phyloP scores from a whole-genome alignment of 2,113 vertebrate species.

The Anolis carolinensis region DNA sequence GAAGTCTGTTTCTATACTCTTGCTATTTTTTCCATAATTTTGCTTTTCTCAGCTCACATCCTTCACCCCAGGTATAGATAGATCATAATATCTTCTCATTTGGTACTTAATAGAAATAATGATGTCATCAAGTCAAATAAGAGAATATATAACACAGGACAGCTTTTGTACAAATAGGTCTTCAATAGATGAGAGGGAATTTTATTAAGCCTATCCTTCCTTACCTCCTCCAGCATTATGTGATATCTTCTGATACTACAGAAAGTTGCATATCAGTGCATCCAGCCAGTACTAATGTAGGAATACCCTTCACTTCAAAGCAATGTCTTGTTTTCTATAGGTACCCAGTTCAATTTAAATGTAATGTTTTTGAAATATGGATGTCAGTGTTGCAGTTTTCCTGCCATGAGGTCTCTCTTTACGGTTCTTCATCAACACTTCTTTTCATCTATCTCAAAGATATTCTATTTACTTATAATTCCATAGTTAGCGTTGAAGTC shows the following conservation, averaged over 20 bases:
- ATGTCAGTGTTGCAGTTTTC: too few relatives aligned
- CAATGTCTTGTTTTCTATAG: too few relatives aligned
- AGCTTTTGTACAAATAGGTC: background rate
- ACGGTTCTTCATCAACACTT: too few relatives aligned
- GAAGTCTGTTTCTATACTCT: slow-evolving; percentile 14
- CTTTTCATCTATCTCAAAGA: too few relatives aligned
- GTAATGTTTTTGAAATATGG: too few relatives aligned
- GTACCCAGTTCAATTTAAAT: too few relatives aligned
- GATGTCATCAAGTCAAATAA: background rate
- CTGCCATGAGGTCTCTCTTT: too few relatives aligned
- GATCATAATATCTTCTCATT: slow-evolving; percentile 14
- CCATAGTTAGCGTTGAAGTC: too few relatives aligned
- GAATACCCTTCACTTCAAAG: too few relatives aligned
- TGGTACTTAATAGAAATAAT: slow-evolving; percentile 12
- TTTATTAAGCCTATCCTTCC: background rate
- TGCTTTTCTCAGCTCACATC: slow-evolving; percentile 22
- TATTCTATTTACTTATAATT: too few relatives aligned
- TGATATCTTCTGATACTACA: background rate
- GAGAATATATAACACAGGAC: background rate
- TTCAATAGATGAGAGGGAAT: too few relatives aligned
- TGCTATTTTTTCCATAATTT: background rate
- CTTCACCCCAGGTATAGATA: background rate
- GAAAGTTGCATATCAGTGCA: background rate
- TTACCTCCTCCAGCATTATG: background rate
- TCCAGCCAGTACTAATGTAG: background rate